Base-by-base conservation (phyloP, 2,113 vertebrate species). In the Callorhinus ursinus region DNA sequence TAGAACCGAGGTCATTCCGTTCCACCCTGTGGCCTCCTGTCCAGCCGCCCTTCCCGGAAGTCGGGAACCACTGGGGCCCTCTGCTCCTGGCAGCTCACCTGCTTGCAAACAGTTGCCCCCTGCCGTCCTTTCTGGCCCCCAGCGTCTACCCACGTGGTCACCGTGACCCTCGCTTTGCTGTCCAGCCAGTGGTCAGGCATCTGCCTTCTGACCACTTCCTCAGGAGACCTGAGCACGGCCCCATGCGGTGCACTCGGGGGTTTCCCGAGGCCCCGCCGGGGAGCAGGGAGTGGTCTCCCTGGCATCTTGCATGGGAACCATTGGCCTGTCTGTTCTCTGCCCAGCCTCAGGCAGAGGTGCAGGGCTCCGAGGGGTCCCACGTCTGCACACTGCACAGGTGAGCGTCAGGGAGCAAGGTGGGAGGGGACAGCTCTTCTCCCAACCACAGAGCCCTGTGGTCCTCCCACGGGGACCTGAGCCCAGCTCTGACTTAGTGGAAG, bases 331-430 rank as follows among this genome's bases (percentile, higher is more conserved):
- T 2, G 1, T n/a, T 67, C 31, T 65, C 11, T 31, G 61, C 28
- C 14, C 6, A 46, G 39, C 22, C 72, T 18, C 8, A 26, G 59
- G 24, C 59, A 11, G 24, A 63, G 24, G 24, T 0, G 14, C 31
- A 4, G 65, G 65, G 31, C 14, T 2, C 65, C 1, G 15, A 76
- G 26, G 42, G 22, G 7, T 14, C 72, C 6, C 15, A 0, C 3
- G 74, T 18, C 24, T 42, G 14, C 42, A 42, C 1, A 46, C 12
- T 0, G 6, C 74, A 49, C 7, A 2, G 21, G 7, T 15, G 26
- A 7, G 3, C 0, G 7, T 22, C 14, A 18, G 42, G 42, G 4
- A 77, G 26, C 0, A 7, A 9, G 4, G 42, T 4, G 7, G 42
- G 6, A 1, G 26, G 72, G 5, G 6, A 74, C 36, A 26, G 39